Evolutionary conservation across 2,888 invertebrate species (phyloP).

Genomic region (Dicycla oo): DNA sequence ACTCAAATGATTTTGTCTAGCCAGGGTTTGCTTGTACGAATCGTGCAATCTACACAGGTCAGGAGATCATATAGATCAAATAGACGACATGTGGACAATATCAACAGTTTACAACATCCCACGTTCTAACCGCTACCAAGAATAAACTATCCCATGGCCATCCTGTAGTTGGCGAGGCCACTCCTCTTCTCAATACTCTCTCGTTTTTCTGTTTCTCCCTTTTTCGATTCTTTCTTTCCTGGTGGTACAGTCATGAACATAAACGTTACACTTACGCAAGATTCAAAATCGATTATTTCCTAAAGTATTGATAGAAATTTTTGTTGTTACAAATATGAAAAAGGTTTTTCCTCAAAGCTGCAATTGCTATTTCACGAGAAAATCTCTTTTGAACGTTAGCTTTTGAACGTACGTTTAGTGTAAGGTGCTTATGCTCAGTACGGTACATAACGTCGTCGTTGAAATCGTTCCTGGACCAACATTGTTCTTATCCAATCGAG

Average conservation of each 20-base stretch:
- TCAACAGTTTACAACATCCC: conserved; percentile 7
- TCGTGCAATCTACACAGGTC: conserved; percentile 7
- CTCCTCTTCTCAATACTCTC: not conserved
- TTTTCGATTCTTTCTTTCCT: not conserved
- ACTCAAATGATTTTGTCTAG: not conserved
- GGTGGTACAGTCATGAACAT: not conserved
- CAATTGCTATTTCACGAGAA: not conserved
- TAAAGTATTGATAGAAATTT: too few relatives aligned
- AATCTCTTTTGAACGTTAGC: not conserved
- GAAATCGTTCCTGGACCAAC: not conserved
- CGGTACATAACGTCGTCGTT: not conserved
- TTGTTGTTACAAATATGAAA: not conserved
- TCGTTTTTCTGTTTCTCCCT: not conserved
- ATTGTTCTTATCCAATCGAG: not conserved
- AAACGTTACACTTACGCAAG: not conserved
- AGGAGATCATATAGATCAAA: conserved; percentile 29
- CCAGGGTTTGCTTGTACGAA: conserved; percentile 1
- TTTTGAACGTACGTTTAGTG: not conserved
- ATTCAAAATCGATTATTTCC: not conserved
- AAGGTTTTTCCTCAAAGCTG: not conserved
- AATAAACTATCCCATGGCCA: conserved; percentile 6
- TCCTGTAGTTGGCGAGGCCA: not conserved
- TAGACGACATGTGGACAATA: conserved; percentile 22
- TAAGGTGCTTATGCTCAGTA: not conserved
- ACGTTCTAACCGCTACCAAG: not conserved